Base-by-base conservation (phyloP, 2,888 invertebrate species). In the Lasioglossum lativentre region DNA sequence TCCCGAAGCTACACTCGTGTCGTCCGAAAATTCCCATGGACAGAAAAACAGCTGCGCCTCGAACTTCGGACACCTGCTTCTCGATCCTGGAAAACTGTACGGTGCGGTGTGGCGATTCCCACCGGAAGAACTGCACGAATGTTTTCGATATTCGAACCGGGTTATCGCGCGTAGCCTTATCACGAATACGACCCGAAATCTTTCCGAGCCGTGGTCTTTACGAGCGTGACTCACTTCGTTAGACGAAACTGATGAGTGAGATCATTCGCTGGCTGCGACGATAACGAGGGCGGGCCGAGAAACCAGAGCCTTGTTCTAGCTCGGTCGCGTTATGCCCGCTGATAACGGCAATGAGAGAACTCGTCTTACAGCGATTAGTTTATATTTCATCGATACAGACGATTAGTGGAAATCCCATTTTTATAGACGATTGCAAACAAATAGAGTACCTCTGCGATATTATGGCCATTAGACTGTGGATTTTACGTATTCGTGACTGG, bases 241-340 rank as follows among this genome's bases (percentile, higher is more conserved):
- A 80, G 75, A 71, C 80, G 66, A 86, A 86, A 80, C 83, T 79
- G 72, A 83, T 30, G 86, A 88, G 78, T 87, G 89, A 90, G 88
- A 85, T 90, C 90, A 89, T 80, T 81, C 78, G 72, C 78, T 78
- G 63, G 27, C 72, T 42, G 38, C 40, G n/a, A 45, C 71, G 86
- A 87, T 87, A 88, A 82, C 79, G 70, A 27, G 56, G 12, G 12
- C 34, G 52, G 3, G 1, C n/a, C n/a, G 59, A 79, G 83, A 78
- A 84, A 80, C 80, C 63, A 47, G 71, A 74, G 75, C 78, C 40
- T 27, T 47, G 40, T 74, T 77, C 34, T 34, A 72, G 40, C 47
- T 45, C 4, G 12, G 42, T 16, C 45, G 40, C 34, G 42, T 81
- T 73, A 72, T 66, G 72, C 34, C 45, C 66, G 23, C 14, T 34